Evolutionary conservation across 2,113 vertebrate genomes (phyloP), one percentile per base, ranked within the genome.

Genomic region (Oophaga pumilio): DNA sequence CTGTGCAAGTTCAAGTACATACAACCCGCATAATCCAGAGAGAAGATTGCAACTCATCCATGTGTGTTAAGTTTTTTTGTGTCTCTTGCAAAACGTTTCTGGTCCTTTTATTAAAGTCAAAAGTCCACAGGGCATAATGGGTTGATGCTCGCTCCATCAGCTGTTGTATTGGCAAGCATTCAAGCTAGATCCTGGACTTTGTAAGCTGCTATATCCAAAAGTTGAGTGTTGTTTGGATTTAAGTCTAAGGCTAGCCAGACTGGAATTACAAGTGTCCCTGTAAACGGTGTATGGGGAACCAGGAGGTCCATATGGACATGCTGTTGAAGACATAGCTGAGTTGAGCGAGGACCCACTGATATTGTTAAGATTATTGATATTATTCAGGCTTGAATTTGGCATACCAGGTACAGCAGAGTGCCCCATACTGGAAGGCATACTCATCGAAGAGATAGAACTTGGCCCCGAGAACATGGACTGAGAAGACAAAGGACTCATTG

Each of bases 161-260:
- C 98, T 99, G 95, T 98, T 99, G 93, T 99, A 99, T 92, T 99
- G 98, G 91, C 98, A 99, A 28, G 98, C 98, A 90, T 98, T 99
- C 90, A 99, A 96, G 87, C 97, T 95, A 6, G 97, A 95, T 8
- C 96, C 96, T 50, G 98, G 97, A 91, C 96, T 97, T 92, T 97
- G 98, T 94, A 99, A 93, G 88, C 96, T 94, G 92, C 97, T 96
- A 93, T 99, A 99, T 92, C 97, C 97, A 89, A 99, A 99, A n/a
- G 96, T 95, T 10, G 97, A 97, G 90, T 99, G 98, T 91, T 99
- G 98, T 92, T 99, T 99, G 90, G 98, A 98, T 93, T 99, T 99
- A 89, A 99, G 98, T 96, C 98, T 96, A 89, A 99, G 96, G 68
- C 97, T 97, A 89, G 98, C 97, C 89, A 99, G 93, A 92, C 97